Base-by-base conservation (phyloP, 2,888 invertebrate genomes). In the Ectemnius continuus region DNA sequence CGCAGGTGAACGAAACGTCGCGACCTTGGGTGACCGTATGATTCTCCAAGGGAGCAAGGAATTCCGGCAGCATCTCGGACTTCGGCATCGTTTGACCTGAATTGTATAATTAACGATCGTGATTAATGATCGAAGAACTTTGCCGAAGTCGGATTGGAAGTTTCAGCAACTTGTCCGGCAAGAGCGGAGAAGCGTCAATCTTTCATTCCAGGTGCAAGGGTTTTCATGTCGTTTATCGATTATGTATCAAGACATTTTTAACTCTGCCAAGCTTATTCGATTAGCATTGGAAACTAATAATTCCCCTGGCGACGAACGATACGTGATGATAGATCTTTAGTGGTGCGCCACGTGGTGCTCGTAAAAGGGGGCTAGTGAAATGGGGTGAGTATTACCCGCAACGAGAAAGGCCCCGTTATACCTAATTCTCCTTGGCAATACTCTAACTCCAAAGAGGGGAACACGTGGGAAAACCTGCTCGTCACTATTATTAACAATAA, bases 1-100 rank as follows among this genome's bases (percentile, higher is more conserved):
- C 95, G 90, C 97, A 97, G 64, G 97, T 97, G 91, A 97, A 97
- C 89, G 94, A 95, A 71, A 97, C 95, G 91, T 97, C 97, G 67
- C 97, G 93, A 70, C 97, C 97, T 91, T 96, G 96, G 67, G 96
- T 95, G 74, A 97, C 96, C 57, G 97, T 97, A 89, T 96, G 94
- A 91, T 97, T 97, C 89, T 96, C 95, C 88, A 97, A 91, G 69
- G 95, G 95, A 83, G 95, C 95, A 85, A 97, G 93, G 91, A 97
- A 97, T 91, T 96, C 95, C 4, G 97, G 97, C 84, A 94, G 93
- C 75, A 91, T 89, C 87, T 94, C 94, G 68, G 93, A 92, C 90
- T 93, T 94, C 92, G 76, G 79, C 68, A 80, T 69, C 74, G 93
- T 94, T 91, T 96, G 95, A 92, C 95, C 95, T 83, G 67, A 56